Conservation (phyloP, 2,797 vertebrate genomes). For the Alosa sapidissima region DNA sequence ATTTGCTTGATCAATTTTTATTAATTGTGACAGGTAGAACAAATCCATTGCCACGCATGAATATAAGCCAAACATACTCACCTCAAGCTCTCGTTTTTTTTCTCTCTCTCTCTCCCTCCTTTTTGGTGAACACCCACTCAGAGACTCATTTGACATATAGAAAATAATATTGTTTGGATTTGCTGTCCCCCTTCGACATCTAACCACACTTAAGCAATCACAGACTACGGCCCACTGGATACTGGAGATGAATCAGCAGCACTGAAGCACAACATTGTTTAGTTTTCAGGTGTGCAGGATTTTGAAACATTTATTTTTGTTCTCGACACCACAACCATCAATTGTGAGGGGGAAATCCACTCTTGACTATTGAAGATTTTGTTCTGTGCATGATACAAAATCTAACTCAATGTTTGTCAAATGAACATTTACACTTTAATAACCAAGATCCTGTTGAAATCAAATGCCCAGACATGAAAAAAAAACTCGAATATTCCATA, state of each 20-base stretch:
- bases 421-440: neutral
- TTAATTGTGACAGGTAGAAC: conserved; percentile 25
- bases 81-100: neutral
- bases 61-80: neutral
- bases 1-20: neutral
- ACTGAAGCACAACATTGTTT: neutral
- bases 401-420: neutral
- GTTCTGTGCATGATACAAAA: neutral
- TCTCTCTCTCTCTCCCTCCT: neutral
- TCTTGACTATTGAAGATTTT: neutral
- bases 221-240: conserved; percentile 23
- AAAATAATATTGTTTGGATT: neutral
- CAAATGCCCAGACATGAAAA: neutral
- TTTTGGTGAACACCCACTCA: neutral
- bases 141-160: neutral
- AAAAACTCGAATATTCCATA: neutral
- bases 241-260: conserved; percentile 16
- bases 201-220: neutral
- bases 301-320: neutral
- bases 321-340: neutral
- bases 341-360: neutral
- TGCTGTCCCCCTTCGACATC: neutral
- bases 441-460: neutral
- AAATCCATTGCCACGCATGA: conserved; percentile 1
- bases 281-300: neutral